phyloP scores from a whole-genome alignment of 2,797 vertebrate species.

The Enteromius anoplus region DNA sequence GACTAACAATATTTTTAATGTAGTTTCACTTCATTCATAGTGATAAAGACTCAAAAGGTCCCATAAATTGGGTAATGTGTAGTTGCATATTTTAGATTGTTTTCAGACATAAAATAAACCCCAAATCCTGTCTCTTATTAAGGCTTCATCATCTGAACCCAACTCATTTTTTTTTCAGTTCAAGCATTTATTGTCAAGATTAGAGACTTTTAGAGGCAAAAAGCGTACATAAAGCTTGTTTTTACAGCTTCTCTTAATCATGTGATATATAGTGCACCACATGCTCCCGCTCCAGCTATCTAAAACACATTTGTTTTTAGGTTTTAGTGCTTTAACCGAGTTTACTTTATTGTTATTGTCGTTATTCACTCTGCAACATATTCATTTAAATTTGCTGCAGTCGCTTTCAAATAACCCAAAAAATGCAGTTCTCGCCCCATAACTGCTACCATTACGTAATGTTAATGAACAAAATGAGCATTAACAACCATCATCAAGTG shows the following conservation, averaged over 20 bases:
- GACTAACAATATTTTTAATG: no score
- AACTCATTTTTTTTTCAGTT: background rate
- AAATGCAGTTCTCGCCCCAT: background rate
- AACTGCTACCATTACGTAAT: background rate
- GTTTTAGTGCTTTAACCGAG: conserved; percentile 8
- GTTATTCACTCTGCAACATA: background rate
- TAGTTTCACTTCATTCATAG: no score
- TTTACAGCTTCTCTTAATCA: background rate
- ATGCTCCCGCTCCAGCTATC: background rate
- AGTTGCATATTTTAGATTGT: no score
- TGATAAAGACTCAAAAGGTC: no score
- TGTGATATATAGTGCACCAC: background rate
- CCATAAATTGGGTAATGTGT: no score
- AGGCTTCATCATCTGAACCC: no score
- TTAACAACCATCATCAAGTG: conserved; percentile 18
- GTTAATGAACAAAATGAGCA: conserved; percentile 30
- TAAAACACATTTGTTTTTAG: background rate
- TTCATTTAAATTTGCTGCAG: background rate
- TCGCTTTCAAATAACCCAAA: conserved; percentile 3
- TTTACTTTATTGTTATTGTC: conserved; percentile 5
- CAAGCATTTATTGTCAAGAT: background rate
- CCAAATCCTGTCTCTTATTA: no score
- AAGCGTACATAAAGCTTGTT: background rate
- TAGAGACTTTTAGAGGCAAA: background rate
- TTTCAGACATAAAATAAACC: no score